Percentiles rank a stretch among this genome's conserved stretches.
Conservation (phyloP, 2,888 invertebrate species). For the Ichneumoninae sp. region DNA sequence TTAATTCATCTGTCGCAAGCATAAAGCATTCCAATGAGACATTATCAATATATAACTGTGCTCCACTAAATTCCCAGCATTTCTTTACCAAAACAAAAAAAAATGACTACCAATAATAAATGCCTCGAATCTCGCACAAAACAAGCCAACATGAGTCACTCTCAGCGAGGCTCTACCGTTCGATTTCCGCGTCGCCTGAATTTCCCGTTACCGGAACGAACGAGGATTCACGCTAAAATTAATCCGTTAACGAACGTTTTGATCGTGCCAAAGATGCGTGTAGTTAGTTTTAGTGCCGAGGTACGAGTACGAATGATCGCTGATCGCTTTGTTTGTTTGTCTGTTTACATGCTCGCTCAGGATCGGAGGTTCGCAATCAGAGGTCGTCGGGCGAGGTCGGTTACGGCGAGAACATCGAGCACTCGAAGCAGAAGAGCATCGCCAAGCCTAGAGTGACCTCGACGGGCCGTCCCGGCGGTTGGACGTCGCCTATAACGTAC, state of each 20-base stretch:
- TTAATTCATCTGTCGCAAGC: too few relatives aligned
- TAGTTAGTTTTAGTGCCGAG: background rate
- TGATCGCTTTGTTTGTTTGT: slow-evolving; percentile 2
- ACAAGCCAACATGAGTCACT: background rate
- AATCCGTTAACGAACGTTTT: background rate
- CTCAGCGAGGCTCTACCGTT: background rate
- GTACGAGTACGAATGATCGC: background rate
- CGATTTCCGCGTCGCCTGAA: background rate
- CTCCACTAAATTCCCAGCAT: too few relatives aligned
- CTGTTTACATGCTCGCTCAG: background rate
- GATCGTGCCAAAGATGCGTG: background rate
- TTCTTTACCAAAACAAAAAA: too few relatives aligned
- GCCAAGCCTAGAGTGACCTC: slow-evolving; percentile 28
- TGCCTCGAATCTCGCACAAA: too few relatives aligned
- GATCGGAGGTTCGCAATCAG: slow-evolving; percentile 22
- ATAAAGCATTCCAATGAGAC: too few relatives aligned
- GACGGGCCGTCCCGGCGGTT: slow-evolving; percentile 65
- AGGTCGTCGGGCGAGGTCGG: slow-evolving; percentile 21
- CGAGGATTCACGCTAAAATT: background rate
- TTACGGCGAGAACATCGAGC: slow-evolving; percentile 8
- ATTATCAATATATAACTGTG: too few relatives aligned
- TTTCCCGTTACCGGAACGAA: background rate
- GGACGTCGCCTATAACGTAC: slow-evolving; percentile 86
- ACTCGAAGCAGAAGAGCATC: slow-evolving; percentile 29
- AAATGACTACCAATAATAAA: too few relatives aligned